Base-by-base conservation (phyloP, 2,888 invertebrate genomes). In the Mesorhabditis belari region DNA sequence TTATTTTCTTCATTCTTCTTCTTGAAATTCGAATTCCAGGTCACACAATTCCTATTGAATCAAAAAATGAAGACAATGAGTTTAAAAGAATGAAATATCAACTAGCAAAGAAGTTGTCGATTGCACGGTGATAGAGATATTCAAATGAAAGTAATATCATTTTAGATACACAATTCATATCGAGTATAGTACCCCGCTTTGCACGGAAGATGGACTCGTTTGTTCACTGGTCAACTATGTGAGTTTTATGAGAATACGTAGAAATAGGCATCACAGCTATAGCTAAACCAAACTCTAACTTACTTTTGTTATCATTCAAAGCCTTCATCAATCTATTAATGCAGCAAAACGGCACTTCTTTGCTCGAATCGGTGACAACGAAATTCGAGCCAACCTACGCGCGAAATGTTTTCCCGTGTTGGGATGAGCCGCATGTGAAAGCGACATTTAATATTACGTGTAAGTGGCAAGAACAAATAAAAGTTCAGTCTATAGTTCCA, bases 311-410 rank as follows among this genome's bases (percentile, higher is more conserved):
- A n/a, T n/a, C n/a, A n/a, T n/a, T n/a, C n/a, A 9, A 17, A 12
- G 35, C 6, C 35, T 35, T 17, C 35, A 35, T 12, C 35, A 35
- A 12, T 35, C 35, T 9, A 12, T 9, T 9, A 35, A 9, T 12
- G 9, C 17, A 19, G 12, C 51, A 19, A 50, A 19, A 9, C 51
- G 51, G 17, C 19, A 9, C 12, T 19, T n/a, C 51, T 19, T 23
- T 50, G 2, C 17, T n/a, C 9, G 51, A 9, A 3, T 65, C 68
- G 9, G 77, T 79, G 60, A 76, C 77, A 3, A 79, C 79, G 9
- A 79, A 77, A 59, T 79, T 79, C 55, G 77, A 79, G 58, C 79
- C 79, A 6, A 70, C 73, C 0, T 67, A 75, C n/a, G 79, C 79
- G 2, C 52, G 75, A 17, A 66, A 74, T 4, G 77, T 79, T 57